These are phyloP conservation scores for Sinelater perroti DNA, from an alignment of 2,888 invertebrate genomes.

Conservation along the genomic window DNA sequence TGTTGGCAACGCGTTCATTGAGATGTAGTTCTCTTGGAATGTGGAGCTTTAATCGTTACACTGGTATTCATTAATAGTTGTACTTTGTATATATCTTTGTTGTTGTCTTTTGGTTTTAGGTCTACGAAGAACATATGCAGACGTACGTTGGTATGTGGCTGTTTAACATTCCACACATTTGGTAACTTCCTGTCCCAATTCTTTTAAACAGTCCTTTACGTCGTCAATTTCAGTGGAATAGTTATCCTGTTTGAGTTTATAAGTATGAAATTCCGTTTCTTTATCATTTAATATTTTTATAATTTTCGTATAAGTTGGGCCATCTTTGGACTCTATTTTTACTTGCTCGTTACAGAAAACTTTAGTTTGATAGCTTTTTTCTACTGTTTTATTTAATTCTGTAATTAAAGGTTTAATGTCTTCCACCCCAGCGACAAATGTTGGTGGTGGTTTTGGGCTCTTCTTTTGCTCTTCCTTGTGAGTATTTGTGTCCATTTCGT, in stretches of 20 bases:
- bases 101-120: neutral
- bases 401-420: neutral
- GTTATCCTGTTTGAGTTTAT: too few species aligned
- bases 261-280: too few species aligned
- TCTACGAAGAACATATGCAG: too few species aligned
- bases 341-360: too few species aligned
- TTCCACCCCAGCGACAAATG: neutral
- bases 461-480: neutral
- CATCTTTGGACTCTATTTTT: too few species aligned
- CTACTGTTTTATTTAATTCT: neutral
- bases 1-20: neutral
- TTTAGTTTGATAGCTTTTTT: neutral
- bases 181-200: neutral
- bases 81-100: too few species aligned
- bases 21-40: too few species aligned
- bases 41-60: too few species aligned
- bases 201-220: neutral
- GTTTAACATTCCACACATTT: neutral
- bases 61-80: too few species aligned
- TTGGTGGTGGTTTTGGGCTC: neutral
- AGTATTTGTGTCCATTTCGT: neutral
- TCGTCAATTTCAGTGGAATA: too few species aligned
- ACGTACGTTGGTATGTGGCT: neutral
- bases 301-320: neutral
- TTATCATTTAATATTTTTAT: too few species aligned